A percentile compares a stretch with the other conserved stretches of the same genome.
Evolutionary conservation across 1,140 invertebrate genomes (phyloP).

Genomic region (Rhopalosiphum padi): DNA sequence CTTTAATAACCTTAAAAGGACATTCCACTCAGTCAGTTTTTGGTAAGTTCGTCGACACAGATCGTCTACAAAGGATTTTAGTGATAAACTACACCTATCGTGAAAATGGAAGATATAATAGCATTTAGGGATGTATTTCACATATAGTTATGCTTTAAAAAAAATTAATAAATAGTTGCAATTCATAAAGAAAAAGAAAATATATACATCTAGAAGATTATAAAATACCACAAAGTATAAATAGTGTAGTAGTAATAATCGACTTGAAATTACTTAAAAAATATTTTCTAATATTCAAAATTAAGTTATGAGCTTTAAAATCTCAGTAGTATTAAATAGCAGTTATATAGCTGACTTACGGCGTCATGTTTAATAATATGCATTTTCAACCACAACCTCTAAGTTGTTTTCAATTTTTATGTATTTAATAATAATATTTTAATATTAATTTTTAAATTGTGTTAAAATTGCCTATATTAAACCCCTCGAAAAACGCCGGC

Average conservation of each 20-base stretch:
- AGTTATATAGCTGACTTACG: not conserved
- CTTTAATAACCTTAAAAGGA: not conserved
- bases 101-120: not conserved
- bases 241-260: not conserved
- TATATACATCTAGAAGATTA: not conserved
- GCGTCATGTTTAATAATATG: not conserved
- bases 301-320: not conserved
- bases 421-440: no score
- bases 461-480: not conserved
- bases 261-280: not conserved
- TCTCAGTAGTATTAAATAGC: not conserved
- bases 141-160: not conserved
- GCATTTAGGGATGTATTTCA: not conserved
- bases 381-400: not conserved
- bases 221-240: not conserved
- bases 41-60: not conserved
- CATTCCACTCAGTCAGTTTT: not conserved
- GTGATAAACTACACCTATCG: not conserved
- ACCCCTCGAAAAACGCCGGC: not conserved
- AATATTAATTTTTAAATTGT: not conserved
- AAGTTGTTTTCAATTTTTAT: no score
- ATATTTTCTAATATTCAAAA: not conserved
- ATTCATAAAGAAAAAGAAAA: not conserved
- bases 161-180: not conserved
- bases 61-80: not conserved